Percentiles rank a stretch among this genome's conserved stretches.
phyloP scores from a whole-genome alignment of 2,888 invertebrate species.

The Nomada lathburiana region DNA sequence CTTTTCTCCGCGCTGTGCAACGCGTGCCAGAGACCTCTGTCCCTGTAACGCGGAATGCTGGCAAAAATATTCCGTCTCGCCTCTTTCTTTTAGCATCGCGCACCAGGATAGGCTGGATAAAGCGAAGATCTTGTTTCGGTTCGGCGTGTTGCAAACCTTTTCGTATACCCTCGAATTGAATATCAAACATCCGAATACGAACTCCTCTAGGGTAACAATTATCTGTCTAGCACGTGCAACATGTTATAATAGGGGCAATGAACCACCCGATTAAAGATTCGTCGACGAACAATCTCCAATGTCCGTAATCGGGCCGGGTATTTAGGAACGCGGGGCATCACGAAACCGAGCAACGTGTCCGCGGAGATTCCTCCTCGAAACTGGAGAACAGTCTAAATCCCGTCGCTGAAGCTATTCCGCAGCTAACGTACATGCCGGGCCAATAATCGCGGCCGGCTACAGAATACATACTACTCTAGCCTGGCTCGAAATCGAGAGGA shows the following conservation, averaged over 20 bases:
- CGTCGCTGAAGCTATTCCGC: conserved; percentile 46
- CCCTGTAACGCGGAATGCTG: conserved; percentile 15
- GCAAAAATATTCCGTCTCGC: no score
- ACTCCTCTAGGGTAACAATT: no score
- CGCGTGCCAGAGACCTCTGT: conserved; percentile 13
- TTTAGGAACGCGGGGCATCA: conserved; percentile 1
- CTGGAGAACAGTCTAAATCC: conserved; percentile 53
- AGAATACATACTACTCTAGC: conserved; percentile 46
- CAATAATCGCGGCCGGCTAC: conserved; percentile 63
- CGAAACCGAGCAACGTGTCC: conserved; percentile 16
- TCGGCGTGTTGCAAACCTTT: no score
- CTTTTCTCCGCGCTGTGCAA: conserved; percentile 33
- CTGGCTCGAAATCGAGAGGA: conserved; percentile 63
- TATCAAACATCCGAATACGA: no score
- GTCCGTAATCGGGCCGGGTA: neutral
- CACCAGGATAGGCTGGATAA: neutral
- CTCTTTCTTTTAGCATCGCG: no score
- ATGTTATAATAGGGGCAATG: no score
- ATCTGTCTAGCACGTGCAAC: no score
- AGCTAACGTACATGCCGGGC: conserved; percentile 53
- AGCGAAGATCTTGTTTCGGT: neutral
- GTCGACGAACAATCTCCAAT: neutral
- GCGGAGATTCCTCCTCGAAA: conserved; percentile 28
- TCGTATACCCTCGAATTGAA: no score
- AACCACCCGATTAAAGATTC: neutral